Evolutionary conservation across 2,888 invertebrate genomes (phyloP), one percentile per base, ranked within the genome.

Genomic region (Nymphalis urticae): DNA sequence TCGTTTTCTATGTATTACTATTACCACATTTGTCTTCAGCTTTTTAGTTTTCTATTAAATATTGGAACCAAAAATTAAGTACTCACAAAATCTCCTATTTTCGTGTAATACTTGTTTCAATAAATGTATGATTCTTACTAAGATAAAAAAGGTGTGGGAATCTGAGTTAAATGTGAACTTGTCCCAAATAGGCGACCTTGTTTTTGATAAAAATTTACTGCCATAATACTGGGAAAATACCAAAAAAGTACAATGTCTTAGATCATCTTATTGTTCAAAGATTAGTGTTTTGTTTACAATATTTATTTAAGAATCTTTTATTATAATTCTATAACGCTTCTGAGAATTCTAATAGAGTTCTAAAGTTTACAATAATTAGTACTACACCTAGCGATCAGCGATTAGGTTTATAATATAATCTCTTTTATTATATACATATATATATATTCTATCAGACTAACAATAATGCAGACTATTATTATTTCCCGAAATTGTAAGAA

Each of bases 211-310:
- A 21, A 69, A 48, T 42, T 64, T 50, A 51, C 27, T 51, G 48
- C 32, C 48, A 67, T 67, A 67, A 72, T 72, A 60, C 67, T 69
- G 72, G 32, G 72, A 72, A 63, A 54, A 62, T 54, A 21, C 48
- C 24, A 62, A 69, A 56, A 54, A 58, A 42, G 10, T 17, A 42
- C 36, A 42, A 58, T 42, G 54, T 19, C 58, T 66, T 48, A 61
- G 53, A 66, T 61, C 48, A 1, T 61, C 13, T 56, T 42, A 64
- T 69, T 61, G 64, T 64, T 21, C 51, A 24, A 24, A 60, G 63
- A 64, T 48, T 63, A 47, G 48, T 21, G 56, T 48, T 21, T 48
- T 53, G 59, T 63, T 68, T 51, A 69, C 10, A 48, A 66, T 58
- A 58, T 67, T 56, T 67, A 36, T n/a, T 32, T 48, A 62, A 62